Conservation (phyloP, 2,888 invertebrate genomes). For the Nasonovia ribisnigri region DNA sequence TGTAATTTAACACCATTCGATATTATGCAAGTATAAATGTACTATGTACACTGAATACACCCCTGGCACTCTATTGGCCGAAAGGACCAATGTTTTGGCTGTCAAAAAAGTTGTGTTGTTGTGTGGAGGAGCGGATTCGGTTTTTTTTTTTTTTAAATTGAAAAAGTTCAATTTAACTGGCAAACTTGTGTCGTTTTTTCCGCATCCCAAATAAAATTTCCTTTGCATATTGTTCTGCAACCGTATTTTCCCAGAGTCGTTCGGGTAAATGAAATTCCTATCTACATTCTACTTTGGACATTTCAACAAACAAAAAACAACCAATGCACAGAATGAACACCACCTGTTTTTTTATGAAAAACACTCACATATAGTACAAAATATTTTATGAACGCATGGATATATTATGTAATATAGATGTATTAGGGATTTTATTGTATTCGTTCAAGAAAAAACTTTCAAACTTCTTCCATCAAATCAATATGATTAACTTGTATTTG, state of each 20-base stretch:
- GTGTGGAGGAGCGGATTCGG: background rate
- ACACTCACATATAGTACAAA: background rate
- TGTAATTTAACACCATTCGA: background rate
- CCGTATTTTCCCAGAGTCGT: background rate
- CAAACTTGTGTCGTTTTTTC: conserved; percentile 38
- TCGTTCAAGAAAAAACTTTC: background rate
- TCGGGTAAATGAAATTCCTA: conserved; percentile 50
- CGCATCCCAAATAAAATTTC: background rate
- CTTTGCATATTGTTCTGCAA: conserved; percentile 16
- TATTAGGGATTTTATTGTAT: conserved; percentile 9
- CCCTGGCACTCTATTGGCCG: background rate
- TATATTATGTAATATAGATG: background rate
- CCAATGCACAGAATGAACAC: conserved; percentile 2
- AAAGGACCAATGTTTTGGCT: background rate
- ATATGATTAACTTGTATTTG: background rate
- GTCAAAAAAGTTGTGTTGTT: conserved; percentile 1
- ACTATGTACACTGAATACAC: background rate
- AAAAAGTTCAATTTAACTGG: conserved; percentile 46
- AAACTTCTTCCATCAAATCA: background rate
- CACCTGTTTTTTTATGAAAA: conserved; percentile 39
- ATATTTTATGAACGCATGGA: background rate
- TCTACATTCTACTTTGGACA: conserved; percentile 12
- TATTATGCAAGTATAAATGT: background rate
- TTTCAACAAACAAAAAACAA: conserved; percentile 35
- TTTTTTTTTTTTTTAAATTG: conserved; percentile 39